Evolutionary conservation across 2,797 vertebrate species (phyloP).

Genomic region (Microctenopoma lineatum): DNA sequence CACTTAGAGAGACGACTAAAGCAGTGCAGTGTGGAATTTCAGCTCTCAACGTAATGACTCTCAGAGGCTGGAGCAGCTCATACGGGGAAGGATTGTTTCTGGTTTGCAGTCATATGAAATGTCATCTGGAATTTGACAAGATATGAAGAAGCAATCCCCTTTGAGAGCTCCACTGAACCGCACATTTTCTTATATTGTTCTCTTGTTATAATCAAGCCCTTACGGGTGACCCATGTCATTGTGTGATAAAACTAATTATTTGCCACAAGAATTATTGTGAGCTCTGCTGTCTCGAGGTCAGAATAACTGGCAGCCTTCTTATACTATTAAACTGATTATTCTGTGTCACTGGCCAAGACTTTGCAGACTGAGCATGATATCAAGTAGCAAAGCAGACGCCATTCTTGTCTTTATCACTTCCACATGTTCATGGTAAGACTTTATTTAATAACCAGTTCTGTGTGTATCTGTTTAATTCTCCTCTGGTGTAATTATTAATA

Average conservation of each 20-base stretch:
- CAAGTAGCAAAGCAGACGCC: slow-evolving; percentile 44
- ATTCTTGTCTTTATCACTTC: slow-evolving; percentile 30
- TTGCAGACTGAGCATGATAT: slow-evolving; percentile 53
- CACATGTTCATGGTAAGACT: slow-evolving; percentile 36
- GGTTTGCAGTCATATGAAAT: slow-evolving; percentile 84
- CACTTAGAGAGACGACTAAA: slow-evolving; percentile 65
- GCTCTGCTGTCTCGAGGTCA: slow-evolving; percentile 69
- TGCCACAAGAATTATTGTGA: slow-evolving; percentile 73
- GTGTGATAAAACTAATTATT: slow-evolving; percentile 85
- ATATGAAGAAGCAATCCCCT: slow-evolving; percentile 81
- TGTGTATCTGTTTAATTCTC: slow-evolving; percentile 18
- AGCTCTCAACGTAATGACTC: slow-evolving; percentile 76
- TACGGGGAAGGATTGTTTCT: slow-evolving; percentile 75
- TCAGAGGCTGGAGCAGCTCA: slow-evolving; percentile 72
- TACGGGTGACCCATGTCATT: slow-evolving; percentile 78
- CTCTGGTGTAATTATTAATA: slow-evolving; percentile 19
- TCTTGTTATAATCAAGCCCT: slow-evolving; percentile 76
- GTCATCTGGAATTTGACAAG: slow-evolving; percentile 85
- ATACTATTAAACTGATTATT: slow-evolving; percentile 72
- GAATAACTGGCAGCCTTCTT: slow-evolving; percentile 73
- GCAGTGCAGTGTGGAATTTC: slow-evolving; percentile 73
- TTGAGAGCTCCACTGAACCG: slow-evolving; percentile 76
- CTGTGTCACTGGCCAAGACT: slow-evolving; percentile 56
- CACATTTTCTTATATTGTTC: slow-evolving; percentile 82
- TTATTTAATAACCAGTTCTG: slow-evolving; percentile 10